These are phyloP conservation scores for Girardinus metallicus DNA, from an alignment of 2,797 vertebrate species.

Conservation along the genomic window DNA sequence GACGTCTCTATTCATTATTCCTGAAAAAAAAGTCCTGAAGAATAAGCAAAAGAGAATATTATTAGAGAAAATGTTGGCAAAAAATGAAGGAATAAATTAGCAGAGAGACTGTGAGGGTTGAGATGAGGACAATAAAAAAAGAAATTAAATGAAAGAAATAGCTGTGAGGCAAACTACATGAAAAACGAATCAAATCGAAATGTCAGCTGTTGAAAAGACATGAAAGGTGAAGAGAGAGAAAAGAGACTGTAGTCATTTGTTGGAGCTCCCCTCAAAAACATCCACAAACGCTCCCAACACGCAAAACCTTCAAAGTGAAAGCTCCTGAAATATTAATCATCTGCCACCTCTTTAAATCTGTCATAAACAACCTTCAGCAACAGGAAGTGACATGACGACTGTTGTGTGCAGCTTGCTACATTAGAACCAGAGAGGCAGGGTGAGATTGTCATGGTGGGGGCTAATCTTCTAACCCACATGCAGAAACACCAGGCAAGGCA, in stretches of 20 bases:
- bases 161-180: neutral
- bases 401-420: conserved; percentile 45
- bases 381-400: conserved; percentile 47
- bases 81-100: neutral
- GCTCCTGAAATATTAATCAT: conserved; percentile 69
- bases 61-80: neutral
- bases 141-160: conserved; percentile 9
- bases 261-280: conserved; percentile 25
- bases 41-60: neutral
- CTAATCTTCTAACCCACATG: too few relatives aligned
- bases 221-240: conserved; percentile 10
- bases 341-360: conserved; percentile 62
- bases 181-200: conserved; percentile 22
- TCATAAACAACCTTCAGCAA: conserved; percentile 44
- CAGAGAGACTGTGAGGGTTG: neutral
- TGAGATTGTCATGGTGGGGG: too few relatives aligned
- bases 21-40: neutral
- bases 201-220: conserved; percentile 18
- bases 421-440: conserved; percentile 45
- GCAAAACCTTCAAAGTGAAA: conserved; percentile 59
- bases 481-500: too few relatives aligned
- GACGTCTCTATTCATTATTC: neutral
- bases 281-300: conserved; percentile 15
- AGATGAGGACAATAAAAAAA: neutral
- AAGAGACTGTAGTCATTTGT: conserved; percentile 22